Conservation (phyloP, 2,888 invertebrate species). For the Gymnocheta viridis region DNA sequence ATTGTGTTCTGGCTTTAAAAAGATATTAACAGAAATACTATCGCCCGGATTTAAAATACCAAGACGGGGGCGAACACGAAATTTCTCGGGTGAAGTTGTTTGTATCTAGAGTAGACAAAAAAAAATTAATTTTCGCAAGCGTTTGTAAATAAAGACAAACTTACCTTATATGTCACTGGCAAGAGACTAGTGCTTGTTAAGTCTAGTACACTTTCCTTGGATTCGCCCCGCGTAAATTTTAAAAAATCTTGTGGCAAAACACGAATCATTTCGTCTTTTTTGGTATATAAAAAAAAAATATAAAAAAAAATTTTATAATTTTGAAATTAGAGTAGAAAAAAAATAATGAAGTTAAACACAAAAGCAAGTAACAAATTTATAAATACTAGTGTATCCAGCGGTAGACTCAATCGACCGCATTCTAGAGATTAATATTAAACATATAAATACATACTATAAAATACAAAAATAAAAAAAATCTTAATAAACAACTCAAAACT, state of each 20-base stretch:
- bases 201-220: conserved; percentile 85
- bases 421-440: too few relatives aligned
- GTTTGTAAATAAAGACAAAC: not conserved
- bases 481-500: too few relatives aligned
- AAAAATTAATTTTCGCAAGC: not conserved
- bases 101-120: conserved; percentile 86
- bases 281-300: conserved; percentile 44
- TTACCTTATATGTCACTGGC: conserved; percentile 87
- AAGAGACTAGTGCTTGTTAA: conserved; percentile 87
- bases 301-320: conserved; percentile 27
- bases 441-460: too few relatives aligned
- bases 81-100: conserved; percentile 97
- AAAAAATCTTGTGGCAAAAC: conserved; percentile 88
- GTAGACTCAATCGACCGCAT: too few relatives aligned
- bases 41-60: conserved; percentile 88
- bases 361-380: conserved; percentile 8
- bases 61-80: conserved; percentile 94
- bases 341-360: conserved; percentile 1
- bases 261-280: conserved; percentile 84
- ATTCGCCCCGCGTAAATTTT: conserved; percentile 84
- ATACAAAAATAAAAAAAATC: too few relatives aligned
- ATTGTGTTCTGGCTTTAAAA: conserved; percentile 89
- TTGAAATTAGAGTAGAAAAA: conserved; percentile 5
- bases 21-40: conserved; percentile 86
- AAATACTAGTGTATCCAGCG: too few relatives aligned